These are phyloP conservation scores for Noctua pronuba DNA, from an alignment of 2,888 invertebrate genomes.

Conservation along the genomic window DNA sequence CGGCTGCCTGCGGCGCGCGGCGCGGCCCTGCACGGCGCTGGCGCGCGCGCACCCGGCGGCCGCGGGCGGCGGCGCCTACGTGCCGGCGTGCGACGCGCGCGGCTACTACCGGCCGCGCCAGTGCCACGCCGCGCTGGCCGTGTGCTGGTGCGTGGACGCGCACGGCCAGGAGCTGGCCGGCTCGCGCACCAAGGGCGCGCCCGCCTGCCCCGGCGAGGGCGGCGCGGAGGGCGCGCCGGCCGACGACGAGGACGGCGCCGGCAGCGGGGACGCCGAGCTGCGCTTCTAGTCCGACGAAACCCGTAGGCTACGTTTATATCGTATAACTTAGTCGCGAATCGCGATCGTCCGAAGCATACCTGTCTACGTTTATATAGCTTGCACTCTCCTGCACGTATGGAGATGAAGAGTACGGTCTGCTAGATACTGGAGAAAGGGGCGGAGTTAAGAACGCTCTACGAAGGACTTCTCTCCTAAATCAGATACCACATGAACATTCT, in stretches of 20 bases:
- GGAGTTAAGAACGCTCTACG: background rate
- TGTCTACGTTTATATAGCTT: background rate
- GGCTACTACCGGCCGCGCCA: slow-evolving; percentile 96
- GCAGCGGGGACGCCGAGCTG: slow-evolving; percentile 92
- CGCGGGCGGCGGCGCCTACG: slow-evolving; percentile 91
- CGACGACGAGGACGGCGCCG: slow-evolving; percentile 94
- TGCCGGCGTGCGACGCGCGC: slow-evolving; percentile 95
- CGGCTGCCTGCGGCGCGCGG: slow-evolving; percentile 92
- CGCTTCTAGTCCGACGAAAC: slow-evolving; percentile 63
- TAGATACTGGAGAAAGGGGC: background rate
- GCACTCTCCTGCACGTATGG: background rate
- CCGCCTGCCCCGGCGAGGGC: slow-evolving; percentile 75
- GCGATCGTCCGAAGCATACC: background rate
- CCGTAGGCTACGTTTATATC: slow-evolving; percentile 2
- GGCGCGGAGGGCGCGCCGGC: slow-evolving; percentile 89
- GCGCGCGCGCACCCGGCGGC: slow-evolving; percentile 93
- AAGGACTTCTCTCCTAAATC: background rate
- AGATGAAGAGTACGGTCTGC: background rate
- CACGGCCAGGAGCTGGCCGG: slow-evolving; percentile 97
- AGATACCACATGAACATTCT: slow-evolving; percentile 2
- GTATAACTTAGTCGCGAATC: background rate
- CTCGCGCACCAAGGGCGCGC: slow-evolving; percentile 93
- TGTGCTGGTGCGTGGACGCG: slow-evolving; percentile 98
- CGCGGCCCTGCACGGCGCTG: slow-evolving; percentile 95
- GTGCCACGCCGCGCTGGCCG: slow-evolving; percentile 96